Evolutionary conservation across 1,140 invertebrate genomes (phyloP).

Genomic region (Phthorimaea operculella): DNA sequence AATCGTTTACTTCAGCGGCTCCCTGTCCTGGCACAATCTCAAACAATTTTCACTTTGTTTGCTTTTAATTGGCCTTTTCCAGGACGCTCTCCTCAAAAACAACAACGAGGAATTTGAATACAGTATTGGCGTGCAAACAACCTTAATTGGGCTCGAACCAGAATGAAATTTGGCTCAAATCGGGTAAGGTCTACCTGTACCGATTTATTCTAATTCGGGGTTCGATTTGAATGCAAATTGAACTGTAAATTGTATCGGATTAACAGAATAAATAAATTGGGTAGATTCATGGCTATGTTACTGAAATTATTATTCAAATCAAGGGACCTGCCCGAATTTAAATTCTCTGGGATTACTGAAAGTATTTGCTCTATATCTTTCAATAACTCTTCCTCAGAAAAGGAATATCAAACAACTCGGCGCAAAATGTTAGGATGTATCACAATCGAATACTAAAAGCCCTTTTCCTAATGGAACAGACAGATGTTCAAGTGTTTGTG

Average conservation of each 20-base stretch:
- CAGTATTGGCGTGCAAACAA: conserved; percentile 24
- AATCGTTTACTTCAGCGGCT: too few species aligned
- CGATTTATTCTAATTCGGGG: conserved; percentile 25
- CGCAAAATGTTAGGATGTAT: too few species aligned
- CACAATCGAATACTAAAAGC: too few species aligned
- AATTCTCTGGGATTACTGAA: too few species aligned
- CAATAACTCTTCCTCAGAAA: too few species aligned
- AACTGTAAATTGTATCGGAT: conserved; percentile 23
- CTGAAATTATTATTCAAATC: too few species aligned
- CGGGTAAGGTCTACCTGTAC: conserved; percentile 6
- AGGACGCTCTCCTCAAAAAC: conserved; percentile 6
- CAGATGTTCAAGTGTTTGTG: too few species aligned
- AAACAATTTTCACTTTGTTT: background rate
- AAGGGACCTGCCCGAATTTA: too few species aligned
- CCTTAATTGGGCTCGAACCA: conserved; percentile 17
- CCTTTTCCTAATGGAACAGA: too few species aligned
- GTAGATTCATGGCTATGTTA: background rate
- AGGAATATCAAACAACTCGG: too few species aligned
- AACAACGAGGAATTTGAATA: conserved; percentile 16
- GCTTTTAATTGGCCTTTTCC: conserved; percentile 11
- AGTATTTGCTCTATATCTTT: too few species aligned
- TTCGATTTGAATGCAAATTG: conserved; percentile 33
- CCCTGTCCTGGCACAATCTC: background rate
- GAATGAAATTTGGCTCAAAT: conserved; percentile 17
- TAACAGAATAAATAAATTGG: conserved; percentile 15